A percentile compares a stretch with the other conserved stretches of the same genome.
Evolutionary conservation across 2,888 invertebrate genomes (phyloP).

Genomic region (Eupsilia transversa): DNA sequence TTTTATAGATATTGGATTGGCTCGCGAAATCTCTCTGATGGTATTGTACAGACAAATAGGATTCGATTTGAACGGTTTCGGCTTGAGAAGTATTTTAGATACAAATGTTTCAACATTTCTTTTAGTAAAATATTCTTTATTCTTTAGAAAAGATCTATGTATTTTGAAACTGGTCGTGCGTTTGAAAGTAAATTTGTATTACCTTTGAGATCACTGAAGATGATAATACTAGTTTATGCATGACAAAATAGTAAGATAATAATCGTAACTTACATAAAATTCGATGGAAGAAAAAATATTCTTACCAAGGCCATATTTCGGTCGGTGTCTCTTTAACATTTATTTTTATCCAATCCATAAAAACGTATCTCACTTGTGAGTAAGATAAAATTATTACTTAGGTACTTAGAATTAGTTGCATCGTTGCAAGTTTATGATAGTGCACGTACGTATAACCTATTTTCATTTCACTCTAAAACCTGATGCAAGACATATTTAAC

Average conservation of each 20-base stretch:
- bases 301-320: background rate
- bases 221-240: background rate
- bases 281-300: background rate
- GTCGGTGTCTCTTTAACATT: background rate
- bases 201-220: background rate
- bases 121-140: conserved; percentile 19
- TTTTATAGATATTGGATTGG: conserved; percentile 57
- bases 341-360: background rate
- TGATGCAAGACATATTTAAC: background rate
- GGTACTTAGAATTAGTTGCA: background rate
- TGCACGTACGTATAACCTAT: background rate
- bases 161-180: background rate
- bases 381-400: too few relatives aligned
- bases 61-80: conserved; percentile 49
- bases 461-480: background rate
- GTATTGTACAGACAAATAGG: conserved; percentile 56
- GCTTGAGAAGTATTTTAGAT: conserved; percentile 41
- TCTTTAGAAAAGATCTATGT: conserved; percentile 13
- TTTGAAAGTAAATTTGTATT: background rate
- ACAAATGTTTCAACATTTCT: conserved; percentile 34
- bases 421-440: background rate
- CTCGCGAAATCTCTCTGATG: conserved; percentile 45
- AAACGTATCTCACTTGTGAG: background rate
- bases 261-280: background rate
- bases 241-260: background rate